phyloP scores from a whole-genome alignment of 2,113 vertebrate species.

The Struthio camelus region DNA sequence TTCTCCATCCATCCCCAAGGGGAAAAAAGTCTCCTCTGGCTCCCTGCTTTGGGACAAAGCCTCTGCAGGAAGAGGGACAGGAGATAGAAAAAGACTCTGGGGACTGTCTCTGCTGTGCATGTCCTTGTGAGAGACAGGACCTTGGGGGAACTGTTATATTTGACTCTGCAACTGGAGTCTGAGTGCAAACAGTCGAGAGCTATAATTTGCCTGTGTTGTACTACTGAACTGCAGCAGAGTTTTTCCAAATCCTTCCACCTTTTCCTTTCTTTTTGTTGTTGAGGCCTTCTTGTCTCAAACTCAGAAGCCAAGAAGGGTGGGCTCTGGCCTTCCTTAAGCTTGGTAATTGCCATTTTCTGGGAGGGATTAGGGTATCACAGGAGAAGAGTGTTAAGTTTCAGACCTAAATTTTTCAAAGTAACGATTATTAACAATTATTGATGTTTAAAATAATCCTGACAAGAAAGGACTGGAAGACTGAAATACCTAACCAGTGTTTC shows the following conservation, averaged over 20 bases:
- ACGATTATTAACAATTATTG: background rate
- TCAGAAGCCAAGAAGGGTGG: background rate
- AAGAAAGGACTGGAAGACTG: background rate
- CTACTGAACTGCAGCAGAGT: background rate
- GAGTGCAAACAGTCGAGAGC: accelerated
- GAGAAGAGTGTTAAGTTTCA: background rate
- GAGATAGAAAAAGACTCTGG: background rate
- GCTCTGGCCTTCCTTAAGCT: accelerated
- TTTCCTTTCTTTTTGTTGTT: background rate
- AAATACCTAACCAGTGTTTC: background rate
- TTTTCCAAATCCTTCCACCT: background rate
- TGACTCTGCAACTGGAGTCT: background rate
- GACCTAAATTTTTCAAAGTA: background rate
- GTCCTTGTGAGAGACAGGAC: background rate
- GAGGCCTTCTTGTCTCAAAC: background rate
- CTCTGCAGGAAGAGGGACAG: background rate
- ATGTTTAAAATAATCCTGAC: too few relatives aligned
- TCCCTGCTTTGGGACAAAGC: background rate
- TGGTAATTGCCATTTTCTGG: accelerated
- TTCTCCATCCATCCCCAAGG: background rate
- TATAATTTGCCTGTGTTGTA: background rate
- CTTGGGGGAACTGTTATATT: background rate
- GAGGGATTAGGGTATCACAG: background rate
- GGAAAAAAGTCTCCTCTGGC: background rate
- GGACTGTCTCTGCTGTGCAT: background rate